Evolutionary conservation across 92 coral and sea anemone species (phyloP), one percentile per base, ranked within the genome.

Genomic region (Palythoa heliodiscus): DNA sequence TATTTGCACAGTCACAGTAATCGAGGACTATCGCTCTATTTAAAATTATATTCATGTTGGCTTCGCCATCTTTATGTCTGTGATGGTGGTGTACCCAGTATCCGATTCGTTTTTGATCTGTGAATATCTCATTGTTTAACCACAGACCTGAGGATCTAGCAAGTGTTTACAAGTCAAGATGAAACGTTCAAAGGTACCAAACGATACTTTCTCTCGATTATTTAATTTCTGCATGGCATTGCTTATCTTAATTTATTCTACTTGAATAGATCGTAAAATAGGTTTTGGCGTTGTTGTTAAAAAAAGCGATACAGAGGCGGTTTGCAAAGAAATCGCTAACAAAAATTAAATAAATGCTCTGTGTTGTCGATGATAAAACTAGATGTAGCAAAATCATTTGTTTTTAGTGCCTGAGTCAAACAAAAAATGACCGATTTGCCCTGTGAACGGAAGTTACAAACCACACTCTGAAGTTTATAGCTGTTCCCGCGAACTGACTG

Each of bases 1-100:
- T 78, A 40, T 78, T 78, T 78, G 71, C 14, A 37, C 70, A 54
- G 83, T 78, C 72, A 78, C 83, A 55, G 53, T 2, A 55, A 60
- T 78, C 57, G 14, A 35, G n/a, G 83, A 39, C 72, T 39, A 47
- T 61, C n/a, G 39, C 72, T 53, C 48, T 35, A 61, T 78, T 78
- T 57, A 78, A 60, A 78, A 15, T 78, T 61, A 38, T 39, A 20
- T 78, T 78, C 72, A 11, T 47, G 35, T 77, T 29, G 50, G 38
- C 82, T 29, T 58, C 71, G 83, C 83, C 54, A 78, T 78, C 58
- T 78, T 78, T 25, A 10, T 38, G 39, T 23, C 48, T 74, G 63
- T 74, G 39, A 74, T 74, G 63, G 39, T 50, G 58, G 25, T 8
- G 50, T 57, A 29, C 53, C 47, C 3, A 20, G 16, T 13, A 25